These are phyloP conservation scores for Phyto melanocephala DNA, from an alignment of 2,888 invertebrate genomes.

Conservation along the genomic window DNA sequence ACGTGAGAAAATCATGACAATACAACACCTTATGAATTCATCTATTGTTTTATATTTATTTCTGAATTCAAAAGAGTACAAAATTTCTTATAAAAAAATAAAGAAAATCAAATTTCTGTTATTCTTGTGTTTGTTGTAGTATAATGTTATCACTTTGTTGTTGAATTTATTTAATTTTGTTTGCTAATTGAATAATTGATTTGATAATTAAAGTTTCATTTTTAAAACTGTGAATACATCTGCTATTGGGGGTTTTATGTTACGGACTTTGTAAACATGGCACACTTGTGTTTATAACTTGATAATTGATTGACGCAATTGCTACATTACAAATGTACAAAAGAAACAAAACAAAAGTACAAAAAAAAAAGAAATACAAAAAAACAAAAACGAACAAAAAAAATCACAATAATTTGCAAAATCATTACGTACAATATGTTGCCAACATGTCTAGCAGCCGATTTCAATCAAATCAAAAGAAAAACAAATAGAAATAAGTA, in stretches of 20 bases:
- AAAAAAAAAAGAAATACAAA: neutral
- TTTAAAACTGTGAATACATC: neutral
- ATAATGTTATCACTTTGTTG: no score
- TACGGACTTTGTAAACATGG: slow-evolving; percentile 45
- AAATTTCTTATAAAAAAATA: no score
- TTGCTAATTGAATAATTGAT: no score
- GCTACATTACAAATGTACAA: slow-evolving; percentile 51
- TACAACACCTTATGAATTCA: no score
- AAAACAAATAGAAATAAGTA: slow-evolving; percentile 12
- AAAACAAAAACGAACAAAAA: slow-evolving; percentile 26
- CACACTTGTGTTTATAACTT: slow-evolving; percentile 56
- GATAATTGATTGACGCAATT: slow-evolving; percentile 65
- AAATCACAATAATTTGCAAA: slow-evolving; percentile 44
- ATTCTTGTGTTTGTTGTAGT: no score
- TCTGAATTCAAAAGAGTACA: no score
- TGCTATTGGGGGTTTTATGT: neutral
- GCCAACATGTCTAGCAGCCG: slow-evolving; percentile 60
- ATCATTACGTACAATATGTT: slow-evolving; percentile 52
- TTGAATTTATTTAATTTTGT: no score
- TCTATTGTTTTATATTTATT: no score
- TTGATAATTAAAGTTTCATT: no score
- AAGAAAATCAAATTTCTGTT: no score
- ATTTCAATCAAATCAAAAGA: slow-evolving; percentile 18
- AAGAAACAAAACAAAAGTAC: slow-evolving; percentile 12
- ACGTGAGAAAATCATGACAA: no score